phyloP scores from a whole-genome alignment of 2,888 invertebrate genomes.

The Argyra leucocephala region DNA sequence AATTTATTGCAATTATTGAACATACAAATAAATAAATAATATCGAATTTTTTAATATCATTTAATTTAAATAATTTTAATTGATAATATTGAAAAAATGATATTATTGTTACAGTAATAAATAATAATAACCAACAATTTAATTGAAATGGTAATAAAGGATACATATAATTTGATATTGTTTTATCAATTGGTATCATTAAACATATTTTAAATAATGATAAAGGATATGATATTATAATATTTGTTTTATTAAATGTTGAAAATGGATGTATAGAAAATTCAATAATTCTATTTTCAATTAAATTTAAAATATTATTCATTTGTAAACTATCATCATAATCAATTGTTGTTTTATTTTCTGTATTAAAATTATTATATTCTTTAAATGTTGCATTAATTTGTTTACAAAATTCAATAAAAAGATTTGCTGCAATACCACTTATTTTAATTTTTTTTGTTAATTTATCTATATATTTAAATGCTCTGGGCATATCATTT shows the following conservation, averaged over 20 bases:
- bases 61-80: neutral
- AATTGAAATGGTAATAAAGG: conserved; percentile 30
- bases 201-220: conserved; percentile 34
- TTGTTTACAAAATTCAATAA: conserved; percentile 26
- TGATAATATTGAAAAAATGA: conserved; percentile 16
- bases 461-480: conserved; percentile 21
- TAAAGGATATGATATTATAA: conserved; percentile 34
- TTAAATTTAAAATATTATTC: conserved; percentile 29
- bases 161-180: conserved; percentile 31
- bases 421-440: conserved; percentile 31
- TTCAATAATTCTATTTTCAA: conserved; percentile 26
- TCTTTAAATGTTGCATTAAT: conserved; percentile 29
- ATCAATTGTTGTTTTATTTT: conserved; percentile 18
- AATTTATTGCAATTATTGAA: conserved; percentile 30
- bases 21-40: conserved; percentile 20
- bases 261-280: conserved; percentile 34
- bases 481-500: conserved; percentile 31
- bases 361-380: conserved; percentile 16
- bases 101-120: conserved; percentile 23
- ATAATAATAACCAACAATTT: conserved; percentile 28
- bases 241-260: conserved; percentile 27
- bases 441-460: conserved; percentile 23
- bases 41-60: neutral
- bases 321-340: conserved; percentile 28
- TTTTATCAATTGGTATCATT: conserved; percentile 33